Base-by-base conservation (phyloP, 2,113 vertebrate species). In the Notarius lentiginosus region DNA sequence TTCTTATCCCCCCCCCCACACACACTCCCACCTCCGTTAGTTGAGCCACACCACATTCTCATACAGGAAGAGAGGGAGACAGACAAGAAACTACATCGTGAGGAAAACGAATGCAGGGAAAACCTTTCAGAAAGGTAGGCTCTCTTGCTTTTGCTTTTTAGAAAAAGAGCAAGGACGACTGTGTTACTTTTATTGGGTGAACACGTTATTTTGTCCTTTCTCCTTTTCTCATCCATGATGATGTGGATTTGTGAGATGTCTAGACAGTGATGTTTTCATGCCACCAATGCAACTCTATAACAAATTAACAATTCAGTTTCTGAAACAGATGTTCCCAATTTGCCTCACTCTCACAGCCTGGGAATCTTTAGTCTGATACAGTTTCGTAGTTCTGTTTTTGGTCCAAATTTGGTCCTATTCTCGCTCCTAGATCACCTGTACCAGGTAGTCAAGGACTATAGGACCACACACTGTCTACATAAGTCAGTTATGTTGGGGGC, bases 1-100 rank as follows among this genome's bases (percentile, higher is more conserved):
- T 56, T 88, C 66, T 81, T 51, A 17, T 58, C 66, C 41, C 76
- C 73, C 60, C 51, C 72, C 47, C 61, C n/a, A n/a, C n/a, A 47
- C 65, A 53, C 73, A 55, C 18, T 85, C 80, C 84, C 88, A 79
- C 85, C 87, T 83, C 89, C 76, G 66, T 86, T 81, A 72, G 84
- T 86, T 65, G 83, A 87, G 85, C 82, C 85, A 88, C 88, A 88
- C 88, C 84, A 75, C 55, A 55, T 85, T 90, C 70, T 87, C 86
- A 83, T 87, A 65, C 80, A 90, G 81, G 88, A 86, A 87, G 87
- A 80, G 65, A 84, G 70, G 83, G 60, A 88, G 72, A 49, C 83
- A 56, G 87, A 86, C 82, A 75, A 80, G 66, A 86, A 81, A 76
- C 53, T 53, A 18, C 83, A 90, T 77, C 22, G 60, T 9, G 1